A percentile compares a stretch with the other conserved stretches of the same genome.
phyloP scores from a whole-genome alignment of 2,888 invertebrate species.

The Myopa tessellatipennis region DNA sequence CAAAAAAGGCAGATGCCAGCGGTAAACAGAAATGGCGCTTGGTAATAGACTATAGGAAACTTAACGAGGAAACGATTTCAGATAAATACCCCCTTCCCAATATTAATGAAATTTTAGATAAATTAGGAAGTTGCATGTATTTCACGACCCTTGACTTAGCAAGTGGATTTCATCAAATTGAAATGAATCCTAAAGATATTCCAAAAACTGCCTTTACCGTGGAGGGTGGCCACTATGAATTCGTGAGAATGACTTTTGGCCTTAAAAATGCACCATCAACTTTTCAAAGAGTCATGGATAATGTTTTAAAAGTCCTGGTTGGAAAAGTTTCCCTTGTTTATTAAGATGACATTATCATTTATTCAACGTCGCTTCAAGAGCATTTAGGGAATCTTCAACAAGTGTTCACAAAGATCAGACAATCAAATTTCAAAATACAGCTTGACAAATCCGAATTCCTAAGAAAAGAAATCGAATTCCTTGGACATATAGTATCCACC shows the following conservation, averaged over 20 bases:
- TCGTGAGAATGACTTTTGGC: no score
- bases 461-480: constrained; percentile 14
- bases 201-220: constrained; percentile 49
- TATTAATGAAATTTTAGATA: constrained; percentile 32
- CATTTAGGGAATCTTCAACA: constrained; percentile 26
- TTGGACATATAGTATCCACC: constrained; percentile 4
- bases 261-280: constrained; percentile 39
- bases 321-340: constrained; percentile 36
- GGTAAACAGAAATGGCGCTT: constrained; percentile 37
- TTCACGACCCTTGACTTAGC: constrained; percentile 50
- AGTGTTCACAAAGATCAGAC: constrained; percentile 27
- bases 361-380: constrained; percentile 35
- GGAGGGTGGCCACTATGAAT: no score
- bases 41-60: constrained; percentile 38
- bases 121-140: constrained; percentile 29
- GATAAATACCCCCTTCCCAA: constrained; percentile 34
- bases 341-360: constrained; percentile 40
- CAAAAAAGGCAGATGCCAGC: constrained; percentile 32
- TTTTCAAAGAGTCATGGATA: constrained; percentile 40
- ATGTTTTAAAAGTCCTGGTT: constrained; percentile 35
- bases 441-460: constrained; percentile 29
- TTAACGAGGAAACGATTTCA: constrained; percentile 30
- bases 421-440: constrained; percentile 40
- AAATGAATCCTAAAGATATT: constrained; percentile 48
- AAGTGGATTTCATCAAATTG: constrained; percentile 58